phyloP scores from a whole-genome alignment of 2,888 invertebrate genomes.

The Pristionchus fissidentatus region DNA sequence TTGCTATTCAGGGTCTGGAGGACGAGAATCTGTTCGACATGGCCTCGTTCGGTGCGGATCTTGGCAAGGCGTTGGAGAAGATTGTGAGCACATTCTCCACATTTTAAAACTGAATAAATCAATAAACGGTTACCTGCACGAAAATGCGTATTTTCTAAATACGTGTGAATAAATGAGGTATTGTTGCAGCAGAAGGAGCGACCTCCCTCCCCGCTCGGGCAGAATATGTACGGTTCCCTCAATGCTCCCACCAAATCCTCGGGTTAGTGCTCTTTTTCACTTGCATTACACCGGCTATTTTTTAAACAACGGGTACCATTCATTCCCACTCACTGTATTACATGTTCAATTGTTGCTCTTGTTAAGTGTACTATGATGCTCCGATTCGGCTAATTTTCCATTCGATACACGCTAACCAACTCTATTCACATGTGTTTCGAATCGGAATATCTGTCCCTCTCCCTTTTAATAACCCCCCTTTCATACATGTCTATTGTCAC shows the following conservation, averaged over 20 bases:
- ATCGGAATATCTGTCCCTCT: background rate
- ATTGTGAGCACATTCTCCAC: background rate
- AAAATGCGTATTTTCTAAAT: background rate
- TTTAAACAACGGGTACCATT: too few relatives aligned
- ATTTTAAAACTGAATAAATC: background rate
- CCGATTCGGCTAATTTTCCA: too few relatives aligned
- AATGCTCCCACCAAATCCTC: constrained; percentile 34
- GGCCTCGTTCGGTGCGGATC: constrained; percentile 5
- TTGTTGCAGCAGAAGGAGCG: constrained; percentile 15
- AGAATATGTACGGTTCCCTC: constrained; percentile 4
- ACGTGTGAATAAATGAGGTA: background rate
- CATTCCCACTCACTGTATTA: too few relatives aligned
- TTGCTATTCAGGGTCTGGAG: constrained; percentile 28
- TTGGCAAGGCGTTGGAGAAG: constrained; percentile 44
- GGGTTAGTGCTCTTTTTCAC: constrained; percentile 13
- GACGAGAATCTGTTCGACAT: constrained; percentile 47
- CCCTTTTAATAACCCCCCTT: background rate
- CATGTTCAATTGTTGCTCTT: too few relatives aligned
- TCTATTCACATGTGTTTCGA: too few relatives aligned
- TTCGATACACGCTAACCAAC: too few relatives aligned
- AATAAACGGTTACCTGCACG: background rate
- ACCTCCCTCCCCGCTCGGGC: constrained; percentile 15
- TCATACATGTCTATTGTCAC: background rate
- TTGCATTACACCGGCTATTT: background rate
- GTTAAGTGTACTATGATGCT: too few relatives aligned